A percentile compares a stretch with the other conserved stretches of the same genome.
Conservation (phyloP, 2,888 invertebrate species). For the Eilema depressum region DNA sequence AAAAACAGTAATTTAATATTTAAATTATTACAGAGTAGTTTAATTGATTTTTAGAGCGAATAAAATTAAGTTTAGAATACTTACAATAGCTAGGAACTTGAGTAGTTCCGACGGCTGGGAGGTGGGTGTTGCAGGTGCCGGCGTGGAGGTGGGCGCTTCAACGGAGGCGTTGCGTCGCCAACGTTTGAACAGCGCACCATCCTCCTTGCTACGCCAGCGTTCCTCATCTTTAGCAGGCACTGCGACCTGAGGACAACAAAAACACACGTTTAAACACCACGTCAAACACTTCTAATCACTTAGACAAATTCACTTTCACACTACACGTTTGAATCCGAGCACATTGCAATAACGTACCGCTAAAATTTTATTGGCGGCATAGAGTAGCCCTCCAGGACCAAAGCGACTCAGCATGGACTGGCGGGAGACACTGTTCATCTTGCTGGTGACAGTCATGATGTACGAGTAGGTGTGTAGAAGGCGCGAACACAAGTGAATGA, state of each 20-base stretch:
- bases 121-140: conserved; percentile 59
- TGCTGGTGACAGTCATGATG: conserved; percentile 84
- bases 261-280: conserved; percentile 76
- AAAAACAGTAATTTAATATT: too few species aligned
- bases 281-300: conserved; percentile 61
- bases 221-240: conserved; percentile 83
- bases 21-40: not conserved
- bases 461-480: conserved; percentile 66
- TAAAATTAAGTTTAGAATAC: conserved; percentile 68
- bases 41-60: not conserved
- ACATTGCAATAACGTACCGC: conserved; percentile 80
- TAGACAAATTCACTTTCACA: conserved; percentile 60
- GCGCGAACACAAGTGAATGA: conserved; percentile 70
- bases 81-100: conserved; percentile 93
- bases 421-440: conserved; percentile 86
- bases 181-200: conserved; percentile 80
- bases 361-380: conserved; percentile 83
- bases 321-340: conserved; percentile 52
- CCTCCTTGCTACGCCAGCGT: conserved; percentile 81
- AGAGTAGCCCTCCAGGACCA: conserved; percentile 82
- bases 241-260: conserved; percentile 84
- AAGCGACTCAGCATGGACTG: conserved; percentile 81
- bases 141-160: conserved; percentile 62
- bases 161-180: conserved; percentile 75
- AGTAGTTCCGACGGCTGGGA: conserved; percentile 84